Conservation (phyloP, 2,797 vertebrate species). For the Acestrorhynchus altus region DNA sequence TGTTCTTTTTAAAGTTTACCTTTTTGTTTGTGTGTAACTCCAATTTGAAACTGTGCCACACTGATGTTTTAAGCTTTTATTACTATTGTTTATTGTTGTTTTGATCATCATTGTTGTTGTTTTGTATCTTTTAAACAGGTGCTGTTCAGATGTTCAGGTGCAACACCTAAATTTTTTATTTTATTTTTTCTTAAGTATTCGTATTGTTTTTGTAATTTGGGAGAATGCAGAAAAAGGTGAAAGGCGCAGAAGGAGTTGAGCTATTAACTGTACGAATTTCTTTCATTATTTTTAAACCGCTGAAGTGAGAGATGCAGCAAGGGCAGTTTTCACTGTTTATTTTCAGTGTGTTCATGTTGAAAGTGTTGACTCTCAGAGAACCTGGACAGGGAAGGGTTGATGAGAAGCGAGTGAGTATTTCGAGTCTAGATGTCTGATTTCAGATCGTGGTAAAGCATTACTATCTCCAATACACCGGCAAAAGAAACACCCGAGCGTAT, state of each 20-base stretch:
- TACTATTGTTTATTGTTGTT: constrained; percentile 64
- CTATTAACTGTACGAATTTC: constrained; percentile 9
- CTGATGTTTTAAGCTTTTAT: constrained; percentile 62
- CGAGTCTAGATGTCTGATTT: background rate
- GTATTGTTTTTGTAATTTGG: constrained; percentile 46
- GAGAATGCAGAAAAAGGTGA: background rate
- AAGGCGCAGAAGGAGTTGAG: constrained; percentile 56
- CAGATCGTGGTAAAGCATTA: constrained; percentile 35
- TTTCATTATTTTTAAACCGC: constrained; percentile 38
- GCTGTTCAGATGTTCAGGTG: constrained; percentile 75
- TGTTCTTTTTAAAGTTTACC: constrained; percentile 65
- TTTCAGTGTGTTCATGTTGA: constrained; percentile 46
- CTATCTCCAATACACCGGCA: constrained; percentile 46
- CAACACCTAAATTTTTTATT: constrained; percentile 68
- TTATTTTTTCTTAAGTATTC: constrained; percentile 51
- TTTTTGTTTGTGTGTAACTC: constrained; percentile 70
- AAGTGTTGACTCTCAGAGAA: constrained; percentile 36
- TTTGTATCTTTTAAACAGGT: constrained; percentile 75
- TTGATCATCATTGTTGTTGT: constrained; percentile 63
- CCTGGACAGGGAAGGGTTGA: constrained; percentile 40
- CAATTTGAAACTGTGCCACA: constrained; percentile 77
- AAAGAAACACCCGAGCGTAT: constrained; percentile 10
- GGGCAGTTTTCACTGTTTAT: constrained; percentile 63
- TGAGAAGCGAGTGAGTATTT: constrained; percentile 63
- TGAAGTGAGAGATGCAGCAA: constrained; percentile 63